phyloP scores from a whole-genome alignment of 2,113 vertebrate genomes.

The Polypterus senegalus region DNA sequence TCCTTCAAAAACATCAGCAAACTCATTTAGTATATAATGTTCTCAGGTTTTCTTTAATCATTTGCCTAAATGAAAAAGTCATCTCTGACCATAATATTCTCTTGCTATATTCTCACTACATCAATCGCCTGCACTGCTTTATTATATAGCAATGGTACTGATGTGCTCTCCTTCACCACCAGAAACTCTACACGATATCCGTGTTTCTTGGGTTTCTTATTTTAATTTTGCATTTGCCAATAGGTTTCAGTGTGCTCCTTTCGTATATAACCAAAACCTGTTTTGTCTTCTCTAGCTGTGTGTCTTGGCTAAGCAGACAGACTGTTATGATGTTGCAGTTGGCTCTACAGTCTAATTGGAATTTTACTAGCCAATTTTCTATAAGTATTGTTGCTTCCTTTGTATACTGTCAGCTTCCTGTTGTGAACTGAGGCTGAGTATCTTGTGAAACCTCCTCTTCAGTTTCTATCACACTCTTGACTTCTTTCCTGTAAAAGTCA shows the following conservation, averaged over 20 bases:
- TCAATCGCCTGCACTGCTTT: constrained; percentile 8
- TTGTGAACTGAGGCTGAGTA: too few relatives aligned
- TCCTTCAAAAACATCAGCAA: constrained; percentile 15
- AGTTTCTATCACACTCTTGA: background rate
- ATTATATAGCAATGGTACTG: background rate
- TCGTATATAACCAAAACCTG: constrained; percentile 18
- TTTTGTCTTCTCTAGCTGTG: constrained; percentile 13
- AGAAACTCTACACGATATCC: constrained; percentile 13
- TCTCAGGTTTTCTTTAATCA: background rate
- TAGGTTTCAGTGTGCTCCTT: constrained; percentile 5
- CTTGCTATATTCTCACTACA: constrained; percentile 6
- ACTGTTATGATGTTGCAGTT: constrained; percentile 4
- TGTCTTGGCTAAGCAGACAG: constrained; percentile 2
- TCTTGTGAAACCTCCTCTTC: too few relatives aligned
- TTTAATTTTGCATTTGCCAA: constrained; percentile 15
- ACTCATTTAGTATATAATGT: background rate
- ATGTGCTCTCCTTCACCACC: constrained; percentile 4
- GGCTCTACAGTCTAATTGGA: constrained; percentile 20
- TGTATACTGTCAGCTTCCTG: too few relatives aligned
- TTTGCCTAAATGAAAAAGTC: constrained; percentile 1
- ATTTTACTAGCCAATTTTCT: constrained; percentile 7
- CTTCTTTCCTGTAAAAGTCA: constrained; percentile 1
- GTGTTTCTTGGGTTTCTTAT: constrained; percentile 17
- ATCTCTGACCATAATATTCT: constrained; percentile 9
- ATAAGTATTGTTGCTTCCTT: constrained; percentile 1